Evolutionary conservation across 2,888 invertebrate species (phyloP), one percentile per base, ranked within the genome.

Genomic region (Nomada hirtipes): DNA sequence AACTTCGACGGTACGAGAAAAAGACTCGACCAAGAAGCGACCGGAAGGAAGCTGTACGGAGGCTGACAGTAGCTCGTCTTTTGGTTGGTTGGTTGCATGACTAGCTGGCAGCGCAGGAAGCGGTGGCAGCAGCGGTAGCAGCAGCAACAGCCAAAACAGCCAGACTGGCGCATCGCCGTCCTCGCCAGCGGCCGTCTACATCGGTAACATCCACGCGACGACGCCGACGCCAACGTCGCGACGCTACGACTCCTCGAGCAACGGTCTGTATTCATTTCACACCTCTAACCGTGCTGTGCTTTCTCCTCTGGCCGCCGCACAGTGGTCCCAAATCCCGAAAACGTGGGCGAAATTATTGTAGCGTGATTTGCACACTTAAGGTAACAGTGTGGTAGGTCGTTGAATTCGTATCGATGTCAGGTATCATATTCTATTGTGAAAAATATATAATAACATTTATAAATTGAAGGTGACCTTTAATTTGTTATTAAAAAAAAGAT

Each of bases 81-180:
- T 90, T 90, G 89, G 90, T 90, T 92, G 92, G 91, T 93, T 92
- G 92, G 90, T 93, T 93, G 93, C 93, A 93, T 93, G 93, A 92
- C 90, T 92, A 89, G 91, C 87, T 88, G 90, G 91, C 84, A 88
- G 85, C 88, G 90, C 90, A 79, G 88, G 88, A 87, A 90, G 91
- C 79, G 87, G 89, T 85, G 88, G 89, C 89, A 90, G 91, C 89
- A 89, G 89, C 82, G 91, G 92, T 88, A 91, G 92, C 90, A 92
- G 93, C 90, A 92, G 85, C 89, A 92, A 90, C 92, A 93, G 93
- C 91, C 93, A 93, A 77, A 93, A 93, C 91, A 93, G 93, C 90
- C 93, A 93, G 82, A 89, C 91, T 53, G 92, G 93, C 63, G 89
- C 89, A 29, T 91, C 87, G 23, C 79, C 85, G n/a, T 87, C 85